Conservation (phyloP, 2,797 vertebrate genomes). For the Enteromius trimaculatus region DNA sequence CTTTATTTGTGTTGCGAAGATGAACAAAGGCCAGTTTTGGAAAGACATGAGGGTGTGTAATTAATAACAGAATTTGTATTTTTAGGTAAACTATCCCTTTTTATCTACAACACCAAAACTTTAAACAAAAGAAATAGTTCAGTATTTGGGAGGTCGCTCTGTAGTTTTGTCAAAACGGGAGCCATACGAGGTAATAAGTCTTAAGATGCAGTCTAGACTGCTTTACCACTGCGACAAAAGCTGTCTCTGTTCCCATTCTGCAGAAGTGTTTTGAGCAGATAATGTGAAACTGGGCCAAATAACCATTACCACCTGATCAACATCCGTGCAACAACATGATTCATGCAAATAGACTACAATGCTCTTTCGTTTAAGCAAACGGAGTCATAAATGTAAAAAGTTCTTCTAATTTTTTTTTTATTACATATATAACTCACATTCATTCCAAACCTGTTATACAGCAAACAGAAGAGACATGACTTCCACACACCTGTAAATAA, state of each 20-base stretch:
- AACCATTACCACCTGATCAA: not conserved
- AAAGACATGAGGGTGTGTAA: no score
- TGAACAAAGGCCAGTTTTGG: no score
- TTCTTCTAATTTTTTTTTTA: not conserved
- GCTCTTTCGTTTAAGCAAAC: not conserved
- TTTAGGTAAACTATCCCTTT: no score
- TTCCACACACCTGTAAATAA: conserved; percentile 7
- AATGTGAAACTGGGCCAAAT: not conserved
- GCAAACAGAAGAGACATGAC: not conserved
- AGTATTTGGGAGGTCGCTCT: not conserved
- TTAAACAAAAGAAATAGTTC: not conserved
- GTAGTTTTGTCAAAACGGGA: not conserved
- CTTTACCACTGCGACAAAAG: not conserved
- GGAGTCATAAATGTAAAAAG: not conserved
- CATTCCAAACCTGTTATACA: not conserved
- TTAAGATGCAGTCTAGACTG: not conserved
- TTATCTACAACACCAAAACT: no score
- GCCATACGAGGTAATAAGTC: not conserved
- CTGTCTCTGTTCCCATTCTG: not conserved
- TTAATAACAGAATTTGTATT: no score
- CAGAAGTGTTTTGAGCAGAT: not conserved
- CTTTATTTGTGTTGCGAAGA: no score
- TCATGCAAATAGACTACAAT: not conserved
- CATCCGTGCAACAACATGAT: not conserved
- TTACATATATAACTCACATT: not conserved